Evolutionary conservation across 2,888 invertebrate species (phyloP), one percentile per base, ranked within the genome.

Genomic region (Scaptomyza caliginosa): DNA sequence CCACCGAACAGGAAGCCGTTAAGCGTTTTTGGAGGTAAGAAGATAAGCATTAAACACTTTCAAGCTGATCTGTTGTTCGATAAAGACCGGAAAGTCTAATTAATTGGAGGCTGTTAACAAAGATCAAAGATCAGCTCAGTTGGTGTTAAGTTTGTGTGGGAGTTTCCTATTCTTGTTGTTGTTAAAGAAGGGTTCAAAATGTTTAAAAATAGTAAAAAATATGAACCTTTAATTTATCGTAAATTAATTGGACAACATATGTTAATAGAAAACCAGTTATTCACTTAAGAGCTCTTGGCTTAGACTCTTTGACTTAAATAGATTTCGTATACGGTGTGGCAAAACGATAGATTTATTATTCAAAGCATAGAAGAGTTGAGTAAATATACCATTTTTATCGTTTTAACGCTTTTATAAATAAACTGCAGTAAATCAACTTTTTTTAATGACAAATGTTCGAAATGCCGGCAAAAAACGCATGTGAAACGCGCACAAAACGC

Each of bases 1-100:
- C 89, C 30, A 75, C 78, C 46, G 89, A 89, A 70, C 89, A 89
- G 83, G 88, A 88, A 78, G 89, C 89, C 43, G 89, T 89, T 26
- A 84, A 85, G 51, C 83, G 81, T 6, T 89, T 89, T 75, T 89
- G 89, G 89, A 89, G 89, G 89, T 89, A 69, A 56, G 49, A 54
- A 40, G 69, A 74, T 71, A 70, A 67, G 56, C 26, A 11, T 17
- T 68, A 60, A 57, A 54, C 23, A n/a, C n/a, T 10, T 8, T 16
- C 4, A 3, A 28, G 8, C 8, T 23, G 51, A 57, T 50, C 43
- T 43, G 6, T 24, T n/a, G 3, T 5, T 7, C 8, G 50, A 54
- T 48, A 26, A 24, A 24, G 28, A 19, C 17, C 24, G 40, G 24
- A 56, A 52, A 71, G 52, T 16, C 3, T 11, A 64, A 74, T 52